phyloP scores from a whole-genome alignment of 2,113 vertebrate genomes.

The Corythornis madagascariensis region DNA sequence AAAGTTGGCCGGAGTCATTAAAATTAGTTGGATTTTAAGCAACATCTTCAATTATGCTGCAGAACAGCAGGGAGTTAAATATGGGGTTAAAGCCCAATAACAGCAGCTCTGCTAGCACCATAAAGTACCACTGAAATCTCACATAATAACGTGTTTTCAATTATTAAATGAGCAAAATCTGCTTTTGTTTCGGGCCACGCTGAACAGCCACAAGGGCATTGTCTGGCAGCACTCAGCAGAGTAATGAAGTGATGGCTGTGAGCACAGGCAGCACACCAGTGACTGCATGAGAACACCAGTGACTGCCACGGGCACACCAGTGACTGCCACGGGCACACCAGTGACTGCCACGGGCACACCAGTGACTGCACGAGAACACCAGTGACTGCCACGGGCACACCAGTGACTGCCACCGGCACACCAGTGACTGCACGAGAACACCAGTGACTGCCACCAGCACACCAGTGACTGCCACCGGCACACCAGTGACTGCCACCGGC shows the following conservation, averaged over 20 bases:
- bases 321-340: no score
- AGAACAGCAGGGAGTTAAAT: neutral
- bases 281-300: no score
- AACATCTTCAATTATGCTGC: neutral
- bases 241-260: constrained; percentile 48
- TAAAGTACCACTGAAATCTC: neutral
- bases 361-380: no score
- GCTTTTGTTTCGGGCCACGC: constrained; percentile 5
- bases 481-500: no score
- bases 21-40: neutral
- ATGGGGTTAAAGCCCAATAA: neutral
- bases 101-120: neutral
- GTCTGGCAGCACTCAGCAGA: constrained; percentile 18
- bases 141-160: constrained; percentile 10
- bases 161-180: constrained; percentile 58
- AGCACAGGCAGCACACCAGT: neutral
- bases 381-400: no score
- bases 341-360: no score
- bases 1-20: neutral
- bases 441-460: no score
- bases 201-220: constrained; percentile 53
- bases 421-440: no score
- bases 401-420: no score
- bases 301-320: no score
- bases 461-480: no score